phyloP scores from a whole-genome alignment of 2,797 vertebrate species.

The Sitta carolinensis region DNA sequence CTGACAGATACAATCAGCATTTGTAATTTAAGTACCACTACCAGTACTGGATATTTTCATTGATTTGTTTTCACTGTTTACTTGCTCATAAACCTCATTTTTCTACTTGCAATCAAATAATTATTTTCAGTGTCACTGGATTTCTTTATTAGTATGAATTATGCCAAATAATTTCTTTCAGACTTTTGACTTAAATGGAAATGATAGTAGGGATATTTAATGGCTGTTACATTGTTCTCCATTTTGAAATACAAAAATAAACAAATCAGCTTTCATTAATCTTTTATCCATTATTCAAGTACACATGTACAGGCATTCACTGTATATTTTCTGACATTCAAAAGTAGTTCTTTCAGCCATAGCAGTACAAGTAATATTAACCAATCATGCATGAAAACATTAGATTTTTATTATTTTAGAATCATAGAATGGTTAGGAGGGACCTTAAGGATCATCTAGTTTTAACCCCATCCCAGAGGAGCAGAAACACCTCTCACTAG shows the following conservation, averaged over 20 bases:
- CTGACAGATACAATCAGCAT: background rate
- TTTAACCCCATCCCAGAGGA: background rate
- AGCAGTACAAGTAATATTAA: background rate
- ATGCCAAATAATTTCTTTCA: background rate
- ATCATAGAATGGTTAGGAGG: background rate
- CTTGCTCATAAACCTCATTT: background rate
- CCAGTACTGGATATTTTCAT: background rate
- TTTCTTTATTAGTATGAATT: background rate
- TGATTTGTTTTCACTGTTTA: background rate
- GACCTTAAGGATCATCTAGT: background rate
- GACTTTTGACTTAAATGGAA: background rate
- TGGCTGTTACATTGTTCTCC: background rate
- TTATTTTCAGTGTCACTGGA: background rate
- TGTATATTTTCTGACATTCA: background rate
- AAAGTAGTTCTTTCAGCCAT: background rate
- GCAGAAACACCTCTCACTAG: background rate
- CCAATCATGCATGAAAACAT: background rate
- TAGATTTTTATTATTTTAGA: background rate
- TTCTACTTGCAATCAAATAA: background rate
- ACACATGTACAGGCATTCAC: background rate
- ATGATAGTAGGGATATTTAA: background rate
- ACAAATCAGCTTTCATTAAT: background rate
- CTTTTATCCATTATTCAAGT: background rate
- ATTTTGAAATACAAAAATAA: background rate
- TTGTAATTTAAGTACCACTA: background rate